Conservation (phyloP, 2,113 vertebrate genomes). For the Mormyrus lacerda region DNA sequence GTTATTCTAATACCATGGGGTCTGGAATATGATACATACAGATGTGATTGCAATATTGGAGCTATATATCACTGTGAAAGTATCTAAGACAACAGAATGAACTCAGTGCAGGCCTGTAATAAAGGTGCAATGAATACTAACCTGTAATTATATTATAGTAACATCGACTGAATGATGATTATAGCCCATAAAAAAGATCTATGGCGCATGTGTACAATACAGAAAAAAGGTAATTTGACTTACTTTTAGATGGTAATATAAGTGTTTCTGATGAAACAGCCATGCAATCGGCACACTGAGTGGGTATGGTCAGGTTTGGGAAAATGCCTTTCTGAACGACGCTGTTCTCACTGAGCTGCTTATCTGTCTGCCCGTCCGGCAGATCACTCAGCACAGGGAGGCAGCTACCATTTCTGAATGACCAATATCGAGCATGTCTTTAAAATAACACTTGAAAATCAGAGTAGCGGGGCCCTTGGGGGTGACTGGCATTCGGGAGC, state of each 20-base stretch:
- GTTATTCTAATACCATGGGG: not conserved
- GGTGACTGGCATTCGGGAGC: not conserved
- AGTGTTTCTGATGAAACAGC: not conserved
- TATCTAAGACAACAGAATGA: not conserved
- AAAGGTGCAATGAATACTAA: not conserved
- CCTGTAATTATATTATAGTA: slow-evolving; percentile 2
- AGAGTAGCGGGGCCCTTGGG: not conserved
- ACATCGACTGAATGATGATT: not conserved
- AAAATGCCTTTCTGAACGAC: no score
- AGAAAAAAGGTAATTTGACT: not conserved
- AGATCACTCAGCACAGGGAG: not conserved
- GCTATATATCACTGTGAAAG: not conserved
- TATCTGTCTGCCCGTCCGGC: not conserved
- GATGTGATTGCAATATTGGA: not conserved
- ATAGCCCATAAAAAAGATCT: not conserved
- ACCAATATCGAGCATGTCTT: not conserved
- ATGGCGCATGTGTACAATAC: not conserved
- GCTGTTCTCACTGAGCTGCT: not conserved
- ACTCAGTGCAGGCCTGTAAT: not conserved
- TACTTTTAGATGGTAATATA: not conserved
- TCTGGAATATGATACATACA: not conserved
- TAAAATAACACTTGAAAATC: not conserved
- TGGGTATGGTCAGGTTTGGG: not conserved
- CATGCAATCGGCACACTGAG: not conserved
- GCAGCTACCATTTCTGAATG: not conserved